Base-by-base conservation (phyloP, 2,888 invertebrate genomes). In the Subacronicta megacephala region DNA sequence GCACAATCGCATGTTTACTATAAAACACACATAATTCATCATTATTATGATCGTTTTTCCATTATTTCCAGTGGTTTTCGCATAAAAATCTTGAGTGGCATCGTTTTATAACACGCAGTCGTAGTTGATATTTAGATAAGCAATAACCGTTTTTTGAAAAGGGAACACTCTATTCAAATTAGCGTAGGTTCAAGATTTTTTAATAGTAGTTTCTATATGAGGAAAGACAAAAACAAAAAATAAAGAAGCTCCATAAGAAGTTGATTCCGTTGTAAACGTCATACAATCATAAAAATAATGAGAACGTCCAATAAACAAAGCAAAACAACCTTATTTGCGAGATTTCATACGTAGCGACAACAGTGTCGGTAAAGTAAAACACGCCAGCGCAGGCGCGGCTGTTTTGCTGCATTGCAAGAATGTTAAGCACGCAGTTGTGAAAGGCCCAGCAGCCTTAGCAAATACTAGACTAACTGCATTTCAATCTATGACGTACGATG, bases 391-490 rank as follows among this genome's bases (percentile, higher is more conserved):
- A 72, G 66, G 64, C 76, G 56, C 62, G 67, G 56, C 60, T 50
- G 56, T 69, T 71, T 54, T 64, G 65, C 63, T 71, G 60, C 55
- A 61, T 70, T 62, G 60, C 61, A 74, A 77, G 84, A 82, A 88
- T 87, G 79, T 71, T 57, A 78, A 78, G 62, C 75, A 80, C 80
- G 76, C 76, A 65, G 84, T 83, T 81, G 84, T 85, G 87, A 88
- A 87, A 87, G 87, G 87, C 74, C 58, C 40, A 56, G 51, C 63
- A 60, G 77, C 70, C 68, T 75, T 72, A 70, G 65, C 61, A 60
- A 74, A 75, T 74, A 77, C 78, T 72, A 78, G 75, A 69, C 65
- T 64, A 72, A 73, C 78, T 70, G 77, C 80, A 81, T 78, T 81
- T 75, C 58, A 66, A 72, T 70, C 53, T 61, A 58, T 63, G 77